These are phyloP conservation scores for Anisognathus igniventris DNA, from an alignment of 2,797 vertebrate species.

Conservation along the genomic window DNA sequence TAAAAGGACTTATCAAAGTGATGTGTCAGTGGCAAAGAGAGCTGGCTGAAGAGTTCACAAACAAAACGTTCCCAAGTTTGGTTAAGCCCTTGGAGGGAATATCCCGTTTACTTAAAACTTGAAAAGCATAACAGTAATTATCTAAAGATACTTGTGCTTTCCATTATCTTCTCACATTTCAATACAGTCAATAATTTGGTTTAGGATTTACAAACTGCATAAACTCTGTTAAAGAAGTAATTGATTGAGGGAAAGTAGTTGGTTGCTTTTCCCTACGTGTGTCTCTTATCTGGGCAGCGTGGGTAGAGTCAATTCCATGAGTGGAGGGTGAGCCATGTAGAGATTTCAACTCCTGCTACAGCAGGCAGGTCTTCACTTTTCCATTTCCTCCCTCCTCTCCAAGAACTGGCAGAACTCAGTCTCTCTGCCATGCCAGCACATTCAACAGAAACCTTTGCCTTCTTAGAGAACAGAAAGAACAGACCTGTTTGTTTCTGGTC, in stretches of 20 bases:
- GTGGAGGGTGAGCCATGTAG: rapidly evolving
- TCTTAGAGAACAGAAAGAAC: background rate
- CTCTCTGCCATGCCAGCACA: rapidly evolving
- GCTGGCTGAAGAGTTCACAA: background rate
- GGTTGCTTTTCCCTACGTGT: background rate
- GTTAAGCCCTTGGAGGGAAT: background rate
- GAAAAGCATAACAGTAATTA: background rate
- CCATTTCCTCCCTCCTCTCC: background rate
- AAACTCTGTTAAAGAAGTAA: background rate
- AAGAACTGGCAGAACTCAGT: background rate
- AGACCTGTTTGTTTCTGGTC: background rate
- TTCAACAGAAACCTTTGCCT: background rate
- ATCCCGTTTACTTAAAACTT: background rate
- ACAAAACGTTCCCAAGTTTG: background rate
- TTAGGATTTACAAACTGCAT: background rate
- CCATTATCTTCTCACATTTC: background rate
- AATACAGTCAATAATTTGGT: background rate
- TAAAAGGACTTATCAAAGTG: background rate
- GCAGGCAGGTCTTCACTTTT: background rate
- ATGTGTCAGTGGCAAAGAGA: background rate
- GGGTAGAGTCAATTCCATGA: rapidly evolving
- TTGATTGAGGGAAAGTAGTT: background rate
- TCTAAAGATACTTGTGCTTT: background rate
- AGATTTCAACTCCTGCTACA: background rate
- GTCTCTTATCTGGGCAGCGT: background rate